Conservation (phyloP, 2,113 vertebrate genomes). For the Fukomys damarensis region DNA sequence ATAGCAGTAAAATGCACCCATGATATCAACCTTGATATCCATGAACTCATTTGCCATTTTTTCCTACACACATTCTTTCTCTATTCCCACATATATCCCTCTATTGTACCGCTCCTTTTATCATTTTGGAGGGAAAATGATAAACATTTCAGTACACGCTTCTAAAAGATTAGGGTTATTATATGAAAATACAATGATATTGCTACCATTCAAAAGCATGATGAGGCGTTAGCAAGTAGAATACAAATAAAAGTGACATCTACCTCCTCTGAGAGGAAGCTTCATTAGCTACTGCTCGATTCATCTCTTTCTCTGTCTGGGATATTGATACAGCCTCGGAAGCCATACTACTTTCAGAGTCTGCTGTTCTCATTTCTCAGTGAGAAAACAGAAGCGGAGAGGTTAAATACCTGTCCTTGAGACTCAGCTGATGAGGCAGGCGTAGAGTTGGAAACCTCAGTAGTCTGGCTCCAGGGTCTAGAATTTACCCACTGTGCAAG, state of each 20-base stretch:
- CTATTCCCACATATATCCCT: background rate
- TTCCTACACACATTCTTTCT: no score
- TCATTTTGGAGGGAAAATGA: background rate
- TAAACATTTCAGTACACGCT: background rate
- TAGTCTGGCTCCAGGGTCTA: background rate
- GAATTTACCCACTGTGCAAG: background rate
- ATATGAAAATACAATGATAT: background rate
- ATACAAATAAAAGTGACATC: background rate
- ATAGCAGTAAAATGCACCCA: no score
- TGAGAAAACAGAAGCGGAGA: no score
- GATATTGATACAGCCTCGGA: background rate
- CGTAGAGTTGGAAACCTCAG: no score
- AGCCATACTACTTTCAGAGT: background rate
- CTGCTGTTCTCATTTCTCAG: background rate
- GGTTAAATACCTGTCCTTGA: no score
- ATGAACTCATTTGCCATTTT: background rate
- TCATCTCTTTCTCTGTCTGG: background rate
- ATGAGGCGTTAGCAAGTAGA: background rate
- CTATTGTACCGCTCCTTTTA: background rate
- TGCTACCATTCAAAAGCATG: background rate
- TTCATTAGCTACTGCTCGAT: background rate
- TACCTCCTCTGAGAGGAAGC: background rate
- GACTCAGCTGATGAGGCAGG: no score
- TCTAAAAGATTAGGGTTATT: background rate
- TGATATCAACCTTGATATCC: background rate